A percentile compares a stretch with the other conserved stretches of the same genome.
Evolutionary conservation across 2,113 vertebrate genomes (phyloP).

Genomic region (Nothocercus julius): DNA sequence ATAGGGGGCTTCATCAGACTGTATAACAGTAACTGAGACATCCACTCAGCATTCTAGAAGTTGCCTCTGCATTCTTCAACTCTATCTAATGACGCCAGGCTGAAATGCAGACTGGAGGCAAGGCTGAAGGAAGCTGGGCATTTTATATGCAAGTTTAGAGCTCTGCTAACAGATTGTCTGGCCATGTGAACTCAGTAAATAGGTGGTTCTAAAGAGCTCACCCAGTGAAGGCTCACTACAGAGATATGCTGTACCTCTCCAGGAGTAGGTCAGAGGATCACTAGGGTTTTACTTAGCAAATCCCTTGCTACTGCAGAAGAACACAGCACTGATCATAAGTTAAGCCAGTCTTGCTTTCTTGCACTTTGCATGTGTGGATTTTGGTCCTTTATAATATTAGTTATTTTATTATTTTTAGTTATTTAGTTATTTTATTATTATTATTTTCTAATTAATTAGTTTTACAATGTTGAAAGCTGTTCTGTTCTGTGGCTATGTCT

Average conservation of each 20-base stretch:
- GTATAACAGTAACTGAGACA: neutral
- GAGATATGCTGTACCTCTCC: neutral
- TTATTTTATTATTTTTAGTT: neutral
- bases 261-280: neutral
- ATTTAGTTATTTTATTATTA: no score
- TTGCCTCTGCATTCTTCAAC: neutral
- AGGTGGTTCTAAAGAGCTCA: neutral
- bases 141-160: neutral
- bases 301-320: neutral
- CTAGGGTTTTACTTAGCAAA: neutral
- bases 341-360: neutral
- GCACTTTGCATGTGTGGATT: neutral
- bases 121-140: neutral
- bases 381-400: neutral
- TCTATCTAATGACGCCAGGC: no score
- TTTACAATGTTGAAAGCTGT: neutral
- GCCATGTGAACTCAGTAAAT: neutral
- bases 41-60: neutral
- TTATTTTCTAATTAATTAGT: neutral
- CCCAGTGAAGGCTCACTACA: neutral
- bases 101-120: neutral
- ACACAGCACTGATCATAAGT: fast-evolving
- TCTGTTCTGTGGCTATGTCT: neutral
- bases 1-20: neutral
- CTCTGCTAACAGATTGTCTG: neutral